Evolutionary conservation across 2,888 invertebrate species (phyloP), one percentile per base, ranked within the genome.

Genomic region (Clepsis dumicolana): DNA sequence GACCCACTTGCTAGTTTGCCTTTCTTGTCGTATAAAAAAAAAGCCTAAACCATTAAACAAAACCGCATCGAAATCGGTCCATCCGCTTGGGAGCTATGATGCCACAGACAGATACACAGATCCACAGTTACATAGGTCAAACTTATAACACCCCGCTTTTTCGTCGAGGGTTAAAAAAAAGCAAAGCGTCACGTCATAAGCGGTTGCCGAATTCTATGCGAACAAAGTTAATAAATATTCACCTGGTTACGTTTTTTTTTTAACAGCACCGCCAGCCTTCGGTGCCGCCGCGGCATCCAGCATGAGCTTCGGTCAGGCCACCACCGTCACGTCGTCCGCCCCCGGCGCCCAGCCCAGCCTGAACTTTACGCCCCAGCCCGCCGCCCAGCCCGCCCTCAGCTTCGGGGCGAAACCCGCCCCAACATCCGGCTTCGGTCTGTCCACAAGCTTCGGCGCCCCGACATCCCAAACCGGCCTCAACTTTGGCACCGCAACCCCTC

Each of bases 401-500:
- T 73, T 67, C 21, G 71, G 70, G 8, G 54, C 67, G 24, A 57
- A 41, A 29, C 53, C 71, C 7, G 18, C 69, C 0, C n/a, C 70
- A 0, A 63, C 71, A 24, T 8, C 44, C 44, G 8, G 18, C 8
- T 44, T 44, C 18, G 44, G 44, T 18, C 44, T 44, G 2, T 0
- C 44, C 2, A 18, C 44, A 5, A 44, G 18, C 10, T 57, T 61
- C 16, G 61, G 64, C 29, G 10, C 62, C 18, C 54, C 18, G 7
- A 4, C 50, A 18, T 4, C 54, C 21, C 35, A 35, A 16, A 5
- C 63, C 1, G 35, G 12, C 12, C 21, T 56, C 8, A 29, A 52
- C 14, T 77, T 83, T 59, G 77, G 77, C 4, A 68, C 72, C 1
- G 56, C 78, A 7, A 29, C 29, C 4, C n/a, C n/a, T n/a, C n/a